Evolutionary conservation across 2,797 vertebrate genomes (phyloP).

Genomic region (Hypotaenidia philippensis): DNA sequence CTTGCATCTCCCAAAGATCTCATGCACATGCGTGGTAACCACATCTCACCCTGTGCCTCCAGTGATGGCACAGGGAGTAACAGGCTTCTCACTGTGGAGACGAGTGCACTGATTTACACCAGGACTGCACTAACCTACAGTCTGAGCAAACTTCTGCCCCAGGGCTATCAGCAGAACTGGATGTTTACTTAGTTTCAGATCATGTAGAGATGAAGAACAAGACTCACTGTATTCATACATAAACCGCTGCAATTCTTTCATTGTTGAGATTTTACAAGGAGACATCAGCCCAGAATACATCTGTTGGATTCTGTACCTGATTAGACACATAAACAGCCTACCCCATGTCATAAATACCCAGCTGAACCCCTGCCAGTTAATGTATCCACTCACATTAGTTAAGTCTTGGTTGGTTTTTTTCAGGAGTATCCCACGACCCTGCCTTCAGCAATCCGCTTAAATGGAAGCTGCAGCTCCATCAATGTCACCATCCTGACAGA

Average conservation of each 20-base stretch:
- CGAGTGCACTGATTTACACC: neutral
- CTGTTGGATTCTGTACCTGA: neutral
- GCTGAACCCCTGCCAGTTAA: neutral
- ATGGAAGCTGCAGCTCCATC: neutral
- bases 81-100: neutral
- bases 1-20: neutral
- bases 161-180: neutral
- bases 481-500: neutral
- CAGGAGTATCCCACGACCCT: neutral
- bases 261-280: neutral
- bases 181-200: neutral
- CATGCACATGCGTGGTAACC: neutral
- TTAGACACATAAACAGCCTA: neutral
- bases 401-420: neutral
- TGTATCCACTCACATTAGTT: neutral
- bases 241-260: neutral
- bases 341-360: neutral
- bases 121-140: neutral
- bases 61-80: neutral
- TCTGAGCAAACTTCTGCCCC: neutral
- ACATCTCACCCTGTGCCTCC: neutral
- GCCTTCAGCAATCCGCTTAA: neutral
- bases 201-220: neutral
- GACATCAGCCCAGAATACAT: neutral
- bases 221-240: rapidly evolving